These are phyloP conservation scores for Taenaris catops DNA, from an alignment of 2,888 invertebrate species.

Conservation along the genomic window DNA sequence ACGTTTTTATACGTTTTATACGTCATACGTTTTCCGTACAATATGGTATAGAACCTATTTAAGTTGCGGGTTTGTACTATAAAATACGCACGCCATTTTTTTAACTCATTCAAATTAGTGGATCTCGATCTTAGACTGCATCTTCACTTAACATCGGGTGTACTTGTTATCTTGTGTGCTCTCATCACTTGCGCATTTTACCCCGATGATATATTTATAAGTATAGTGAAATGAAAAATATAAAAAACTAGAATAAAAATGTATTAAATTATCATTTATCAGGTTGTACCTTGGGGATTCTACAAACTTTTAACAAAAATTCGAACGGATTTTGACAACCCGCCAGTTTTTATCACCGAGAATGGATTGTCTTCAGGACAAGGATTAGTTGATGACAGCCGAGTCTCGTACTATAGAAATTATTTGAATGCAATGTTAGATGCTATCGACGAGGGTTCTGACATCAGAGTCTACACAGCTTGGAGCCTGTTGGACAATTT, in stretches of 20 bases:
- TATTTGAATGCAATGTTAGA: conserved; percentile 51
- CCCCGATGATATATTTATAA: no score
- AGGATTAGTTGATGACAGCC: conserved; percentile 49
- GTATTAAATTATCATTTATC: not conserved
- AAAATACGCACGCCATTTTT: no score
- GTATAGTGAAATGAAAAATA: no score
- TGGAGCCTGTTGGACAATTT: conserved; percentile 82
- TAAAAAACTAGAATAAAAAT: not conserved
- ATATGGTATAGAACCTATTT: no score
- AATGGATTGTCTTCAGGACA: conserved; percentile 52
- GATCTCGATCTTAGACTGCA: no score
- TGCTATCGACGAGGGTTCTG: conserved; percentile 53
- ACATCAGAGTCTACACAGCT: conserved; percentile 66
- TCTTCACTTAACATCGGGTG: no score
- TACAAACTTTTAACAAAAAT: conserved; percentile 68
- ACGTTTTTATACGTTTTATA: no score
- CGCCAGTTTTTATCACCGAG: conserved; percentile 75
- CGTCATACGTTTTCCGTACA: no score
- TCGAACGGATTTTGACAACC: conserved; percentile 60
- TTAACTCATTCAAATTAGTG: no score
- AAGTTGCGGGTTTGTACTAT: no score
- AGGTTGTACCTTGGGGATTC: conserved; percentile 76
- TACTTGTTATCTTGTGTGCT: no score
- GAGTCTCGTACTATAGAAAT: conserved; percentile 46
- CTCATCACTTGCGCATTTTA: no score